A percentile compares a stretch with the other conserved stretches of the same genome.
phyloP scores from a whole-genome alignment of 2,113 vertebrate species.

The Cynopterus brachyotis region DNA sequence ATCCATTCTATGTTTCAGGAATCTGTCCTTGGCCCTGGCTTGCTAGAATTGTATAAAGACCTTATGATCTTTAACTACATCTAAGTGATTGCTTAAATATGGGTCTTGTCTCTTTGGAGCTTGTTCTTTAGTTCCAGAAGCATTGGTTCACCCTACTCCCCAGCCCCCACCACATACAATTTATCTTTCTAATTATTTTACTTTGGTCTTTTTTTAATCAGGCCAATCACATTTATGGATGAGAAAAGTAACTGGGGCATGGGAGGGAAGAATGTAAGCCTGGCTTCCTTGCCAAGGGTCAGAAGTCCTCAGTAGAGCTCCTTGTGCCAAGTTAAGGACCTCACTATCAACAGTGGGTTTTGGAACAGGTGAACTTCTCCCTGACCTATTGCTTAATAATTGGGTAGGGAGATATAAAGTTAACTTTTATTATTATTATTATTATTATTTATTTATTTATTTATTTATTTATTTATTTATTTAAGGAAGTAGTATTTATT shows the following conservation, averaged over 20 bases:
- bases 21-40: neutral
- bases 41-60: neutral
- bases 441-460: too few relatives aligned
- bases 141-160: accelerated
- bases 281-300: neutral
- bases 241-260: neutral
- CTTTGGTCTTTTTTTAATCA: neutral
- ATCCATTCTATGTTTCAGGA: neutral
- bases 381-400: neutral
- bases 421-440: neutral
- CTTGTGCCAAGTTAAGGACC: neutral
- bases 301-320: neutral
- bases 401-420: neutral
- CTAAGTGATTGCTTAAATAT: neutral
- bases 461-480: too few relatives aligned
- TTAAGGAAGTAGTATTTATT: neutral
- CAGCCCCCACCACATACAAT: neutral
- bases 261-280: neutral
- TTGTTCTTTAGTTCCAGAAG: neutral
- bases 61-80: neutral
- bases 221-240: neutral
- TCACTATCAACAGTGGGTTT: neutral
- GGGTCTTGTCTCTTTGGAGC: neutral
- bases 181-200: neutral
- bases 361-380: neutral